These are phyloP conservation scores for Hippocampus kuda DNA, from an alignment of 2,797 vertebrate genomes.

Conservation along the genomic window DNA sequence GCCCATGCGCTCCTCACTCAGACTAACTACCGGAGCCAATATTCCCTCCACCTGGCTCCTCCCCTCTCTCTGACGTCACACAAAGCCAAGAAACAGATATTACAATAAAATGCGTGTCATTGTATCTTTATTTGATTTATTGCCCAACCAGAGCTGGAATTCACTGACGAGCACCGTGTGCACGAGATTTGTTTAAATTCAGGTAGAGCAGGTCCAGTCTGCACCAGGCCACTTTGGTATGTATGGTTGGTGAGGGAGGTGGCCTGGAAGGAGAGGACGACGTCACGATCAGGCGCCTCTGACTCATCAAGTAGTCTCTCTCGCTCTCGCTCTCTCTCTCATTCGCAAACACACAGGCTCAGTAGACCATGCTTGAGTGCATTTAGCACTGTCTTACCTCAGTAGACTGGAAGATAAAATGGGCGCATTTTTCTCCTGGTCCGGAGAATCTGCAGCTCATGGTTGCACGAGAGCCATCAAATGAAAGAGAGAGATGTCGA, in stretches of 20 bases:
- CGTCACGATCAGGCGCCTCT: constrained; percentile 51
- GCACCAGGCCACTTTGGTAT: not conserved
- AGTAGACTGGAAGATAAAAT: not conserved
- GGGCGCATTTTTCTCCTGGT: not conserved
- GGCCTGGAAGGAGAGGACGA: constrained; percentile 39
- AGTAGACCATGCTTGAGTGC: not conserved
- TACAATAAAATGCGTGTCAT: no score
- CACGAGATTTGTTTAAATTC: constrained; percentile 1
- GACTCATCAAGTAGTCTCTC: constrained; percentile 45
- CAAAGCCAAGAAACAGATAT: no score
- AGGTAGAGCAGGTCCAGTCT: constrained; percentile 1
- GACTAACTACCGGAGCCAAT: no score
- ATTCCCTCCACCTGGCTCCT: no score
- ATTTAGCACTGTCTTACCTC: constrained; percentile 1
- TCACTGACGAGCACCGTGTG: not conserved
- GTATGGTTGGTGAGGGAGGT: constrained; percentile 4
- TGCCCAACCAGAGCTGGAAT: not conserved
- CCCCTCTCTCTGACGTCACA: no score
- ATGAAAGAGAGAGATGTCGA: not conserved
- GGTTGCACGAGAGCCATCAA: no score
- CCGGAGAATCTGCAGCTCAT: not conserved
- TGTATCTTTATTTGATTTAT: not conserved
- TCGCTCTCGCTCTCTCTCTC: not conserved
- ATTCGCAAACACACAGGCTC: not conserved
- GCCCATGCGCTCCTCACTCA: no score